Base-by-base conservation (phyloP, 2,113 vertebrate species). In the Poecile atricapillus region DNA sequence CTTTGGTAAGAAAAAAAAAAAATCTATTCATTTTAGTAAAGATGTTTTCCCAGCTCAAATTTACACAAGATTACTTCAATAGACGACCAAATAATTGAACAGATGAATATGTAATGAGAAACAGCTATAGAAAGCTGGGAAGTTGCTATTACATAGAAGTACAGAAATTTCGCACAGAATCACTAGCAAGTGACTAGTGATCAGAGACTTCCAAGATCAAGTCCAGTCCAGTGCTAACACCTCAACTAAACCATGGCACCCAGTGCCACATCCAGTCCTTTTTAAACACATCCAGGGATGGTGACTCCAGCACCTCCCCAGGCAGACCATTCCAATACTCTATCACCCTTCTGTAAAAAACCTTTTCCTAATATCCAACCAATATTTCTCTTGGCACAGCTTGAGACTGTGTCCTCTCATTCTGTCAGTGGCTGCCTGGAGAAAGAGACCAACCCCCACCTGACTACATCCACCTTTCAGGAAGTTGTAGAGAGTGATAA, bases 321-420 rank as follows among this genome's bases (percentile, higher is more conserved):
- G 21, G 21, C 10, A 49, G 27, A 9, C 2, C 1, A 39, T 49
- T 49, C 15, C 9, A 39, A 9, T 60, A 49, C 12, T 31, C 39
- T 49, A 31, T 49, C n/a, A 76, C 4, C 4, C 16, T 19, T n/a
- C 10, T 2, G 1, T 49, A 15, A 31, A 47, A 47, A 22, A 1
- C 7, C 7, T 31, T 31, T 39, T 49, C 15, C 28, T 49, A 19
- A 24, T 1, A 31, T 47, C 27, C 43, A 37, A 3, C 12, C 9
- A 31, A 8, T 2, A 37, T 37, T 24, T 37, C 11, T 20, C 21
- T 31, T 24, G 20, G 7, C 3, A 2, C 7, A 60, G 20, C 11
- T 31, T 37, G 1, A 37, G 43, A 11, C 15, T 37, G 3, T 11
- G 15, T 19, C n/a, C 33, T 76, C 20, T 4, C 1, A 0, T 37